Conservation (phyloP, 2,797 vertebrate species). For the Lacerta viridis region DNA sequence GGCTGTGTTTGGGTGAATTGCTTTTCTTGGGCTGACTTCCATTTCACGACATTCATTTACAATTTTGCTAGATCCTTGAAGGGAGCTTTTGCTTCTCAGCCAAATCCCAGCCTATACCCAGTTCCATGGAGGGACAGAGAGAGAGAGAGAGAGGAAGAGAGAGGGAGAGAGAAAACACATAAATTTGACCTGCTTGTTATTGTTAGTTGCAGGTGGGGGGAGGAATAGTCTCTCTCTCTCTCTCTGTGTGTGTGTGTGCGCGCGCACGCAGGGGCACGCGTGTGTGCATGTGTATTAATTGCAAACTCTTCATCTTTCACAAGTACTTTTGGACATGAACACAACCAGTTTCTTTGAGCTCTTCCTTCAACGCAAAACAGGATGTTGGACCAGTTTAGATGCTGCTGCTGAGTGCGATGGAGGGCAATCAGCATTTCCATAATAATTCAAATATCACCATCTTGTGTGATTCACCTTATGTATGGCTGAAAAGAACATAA, state of each 20-base stretch:
- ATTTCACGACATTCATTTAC: slow-evolving; percentile 86
- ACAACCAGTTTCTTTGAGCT: slow-evolving; percentile 98
- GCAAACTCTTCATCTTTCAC: slow-evolving; percentile 93
- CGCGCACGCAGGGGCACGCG: too few relatives aligned
- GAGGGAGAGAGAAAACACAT: slow-evolving; percentile 80
- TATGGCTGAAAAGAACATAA: slow-evolving; percentile 99
- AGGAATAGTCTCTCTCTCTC: too few relatives aligned
- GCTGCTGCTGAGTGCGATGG: slow-evolving; percentile 74
- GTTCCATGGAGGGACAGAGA: slow-evolving; percentile 77
- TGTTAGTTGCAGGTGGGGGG: too few relatives aligned
- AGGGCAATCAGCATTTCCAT: slow-evolving; percentile 94
- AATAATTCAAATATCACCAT: slow-evolving; percentile 94
- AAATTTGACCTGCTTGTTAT: slow-evolving; percentile 90
- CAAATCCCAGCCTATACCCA: slow-evolving; percentile 70
- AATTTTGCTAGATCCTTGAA: slow-evolving; percentile 83
- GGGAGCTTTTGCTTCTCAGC: slow-evolving; percentile 68
- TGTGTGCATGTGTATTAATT: slow-evolving; percentile 88
- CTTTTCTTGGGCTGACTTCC: slow-evolving; percentile 56
- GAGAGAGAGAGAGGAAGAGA: too few relatives aligned
- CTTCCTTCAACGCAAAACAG: slow-evolving; percentile 97
- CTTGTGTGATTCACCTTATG: slow-evolving; percentile 88
- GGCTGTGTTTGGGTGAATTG: slow-evolving; percentile 34
- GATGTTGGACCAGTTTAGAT: slow-evolving; percentile 90
- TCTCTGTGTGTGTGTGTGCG: too few relatives aligned
- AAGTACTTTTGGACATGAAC: slow-evolving; percentile 97